A percentile compares a stretch with the other conserved stretches of the same genome.
Evolutionary conservation across 2,113 vertebrate genomes (phyloP).

Genomic region (Platycercus adscitus): DNA sequence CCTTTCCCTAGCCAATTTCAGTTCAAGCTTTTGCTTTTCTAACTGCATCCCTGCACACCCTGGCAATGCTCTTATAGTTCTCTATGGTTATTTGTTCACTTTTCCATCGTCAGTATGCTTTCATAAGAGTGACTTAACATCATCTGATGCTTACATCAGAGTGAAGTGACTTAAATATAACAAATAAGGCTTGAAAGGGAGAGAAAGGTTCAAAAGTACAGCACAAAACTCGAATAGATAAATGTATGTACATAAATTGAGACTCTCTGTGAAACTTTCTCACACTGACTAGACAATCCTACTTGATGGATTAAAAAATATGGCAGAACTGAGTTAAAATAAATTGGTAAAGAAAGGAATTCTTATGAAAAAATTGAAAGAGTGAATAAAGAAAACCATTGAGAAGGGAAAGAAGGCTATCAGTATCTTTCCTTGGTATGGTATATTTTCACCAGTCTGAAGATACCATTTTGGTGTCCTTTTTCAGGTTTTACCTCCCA

Average conservation of each 20-base stretch:
- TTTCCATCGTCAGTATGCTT: not conserved
- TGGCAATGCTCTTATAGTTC: not conserved
- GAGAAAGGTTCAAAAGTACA: not conserved
- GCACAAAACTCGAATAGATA: not conserved
- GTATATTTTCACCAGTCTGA: not conserved
- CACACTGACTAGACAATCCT: not conserved
- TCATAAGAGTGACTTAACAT: not conserved
- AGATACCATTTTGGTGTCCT: not conserved
- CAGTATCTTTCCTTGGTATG: not conserved
- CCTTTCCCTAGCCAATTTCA: not conserved
- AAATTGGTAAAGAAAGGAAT: not conserved
- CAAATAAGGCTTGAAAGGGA: accelerated
- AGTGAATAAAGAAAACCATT: not conserved
- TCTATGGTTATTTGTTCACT: not conserved
- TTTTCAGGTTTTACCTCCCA: not conserved
- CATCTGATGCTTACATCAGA: not conserved
- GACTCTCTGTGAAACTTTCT: not conserved
- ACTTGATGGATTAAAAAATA: not conserved
- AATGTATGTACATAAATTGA: not conserved
- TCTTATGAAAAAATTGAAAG: not conserved
- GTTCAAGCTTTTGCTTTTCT: not conserved
- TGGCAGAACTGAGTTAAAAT: not conserved
- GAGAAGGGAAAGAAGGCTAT: not conserved
- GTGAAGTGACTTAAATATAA: not conserved
- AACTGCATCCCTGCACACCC: not conserved